These are phyloP conservation scores for Leptinotarsa peninsularis DNA, from an alignment of 2,888 invertebrate species.

Conservation along the genomic window DNA sequence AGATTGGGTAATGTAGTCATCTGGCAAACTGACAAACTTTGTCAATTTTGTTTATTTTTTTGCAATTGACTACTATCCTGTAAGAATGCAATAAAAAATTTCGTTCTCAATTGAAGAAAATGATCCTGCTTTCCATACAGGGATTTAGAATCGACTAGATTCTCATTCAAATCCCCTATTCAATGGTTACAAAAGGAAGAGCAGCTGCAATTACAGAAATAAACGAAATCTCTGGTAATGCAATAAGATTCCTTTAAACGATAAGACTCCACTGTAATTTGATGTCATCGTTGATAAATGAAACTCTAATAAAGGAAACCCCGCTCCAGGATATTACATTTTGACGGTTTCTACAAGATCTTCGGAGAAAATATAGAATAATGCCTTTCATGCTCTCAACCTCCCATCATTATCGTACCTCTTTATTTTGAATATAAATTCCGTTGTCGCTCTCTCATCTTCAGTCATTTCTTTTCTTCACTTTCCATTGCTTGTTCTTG, in stretches of 20 bases:
- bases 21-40: too few relatives aligned
- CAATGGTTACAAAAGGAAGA: background rate
- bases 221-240: slow-evolving; percentile 5
- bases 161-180: background rate
- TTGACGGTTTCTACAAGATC: background rate
- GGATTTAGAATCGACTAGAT: background rate
- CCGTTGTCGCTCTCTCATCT: too few relatives aligned
- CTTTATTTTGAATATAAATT: background rate
- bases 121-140: background rate
- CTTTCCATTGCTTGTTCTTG: too few relatives aligned
- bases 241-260: slow-evolving; percentile 3
- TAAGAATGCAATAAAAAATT: too few relatives aligned
- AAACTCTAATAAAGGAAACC: slow-evolving; percentile 3
- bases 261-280: slow-evolving; percentile 3
- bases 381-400: background rate
- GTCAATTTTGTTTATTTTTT: too few relatives aligned
- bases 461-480: too few relatives aligned
- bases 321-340: background rate
- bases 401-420: background rate
- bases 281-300: slow-evolving; percentile 10
- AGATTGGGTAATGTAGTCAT: too few relatives aligned
- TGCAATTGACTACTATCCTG: too few relatives aligned
- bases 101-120: background rate
- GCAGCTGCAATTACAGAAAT: slow-evolving; percentile 1
- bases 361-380: background rate